These are phyloP conservation scores for Cebidichthys violaceus DNA, from an alignment of 2,113 vertebrate genomes.

Conservation along the genomic window DNA sequence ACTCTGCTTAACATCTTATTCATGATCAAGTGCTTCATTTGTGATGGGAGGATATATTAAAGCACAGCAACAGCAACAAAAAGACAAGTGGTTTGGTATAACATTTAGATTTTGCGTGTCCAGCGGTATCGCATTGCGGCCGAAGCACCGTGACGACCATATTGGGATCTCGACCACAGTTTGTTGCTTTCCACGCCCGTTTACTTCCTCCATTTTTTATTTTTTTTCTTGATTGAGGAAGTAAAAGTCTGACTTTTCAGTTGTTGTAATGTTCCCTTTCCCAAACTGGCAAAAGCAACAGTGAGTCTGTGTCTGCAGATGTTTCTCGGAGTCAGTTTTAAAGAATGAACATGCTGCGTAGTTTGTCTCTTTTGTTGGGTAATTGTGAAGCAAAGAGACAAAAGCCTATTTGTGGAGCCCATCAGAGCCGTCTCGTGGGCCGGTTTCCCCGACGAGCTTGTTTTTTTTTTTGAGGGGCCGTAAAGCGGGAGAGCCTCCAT, in stretches of 20 bases:
- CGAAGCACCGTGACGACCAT: not conserved
- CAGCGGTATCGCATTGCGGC: not conserved
- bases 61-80: not conserved
- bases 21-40: constrained; percentile 43
- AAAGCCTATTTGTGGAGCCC: constrained; percentile 59
- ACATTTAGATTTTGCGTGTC: not conserved
- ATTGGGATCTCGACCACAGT: not conserved
- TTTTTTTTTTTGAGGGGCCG: constrained; percentile 62
- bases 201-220: no score
- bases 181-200: not conserved
- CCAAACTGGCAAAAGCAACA: constrained; percentile 10
- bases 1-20: constrained; percentile 50
- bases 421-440: constrained; percentile 54
- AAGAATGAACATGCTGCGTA: constrained; percentile 18
- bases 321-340: constrained; percentile 25
- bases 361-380: constrained; percentile 54
- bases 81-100: not conserved
- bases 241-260: constrained; percentile 10
- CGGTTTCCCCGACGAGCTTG: constrained; percentile 71
- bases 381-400: constrained; percentile 67
- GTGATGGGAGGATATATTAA: constrained; percentile 18
- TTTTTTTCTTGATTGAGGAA: not conserved
- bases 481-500: constrained; percentile 65
- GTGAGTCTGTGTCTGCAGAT: constrained; percentile 5
- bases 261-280: not conserved